These are phyloP conservation scores for Parapristionchus giblindavisi DNA, from an alignment of 2,888 invertebrate species.

Conservation along the genomic window DNA sequence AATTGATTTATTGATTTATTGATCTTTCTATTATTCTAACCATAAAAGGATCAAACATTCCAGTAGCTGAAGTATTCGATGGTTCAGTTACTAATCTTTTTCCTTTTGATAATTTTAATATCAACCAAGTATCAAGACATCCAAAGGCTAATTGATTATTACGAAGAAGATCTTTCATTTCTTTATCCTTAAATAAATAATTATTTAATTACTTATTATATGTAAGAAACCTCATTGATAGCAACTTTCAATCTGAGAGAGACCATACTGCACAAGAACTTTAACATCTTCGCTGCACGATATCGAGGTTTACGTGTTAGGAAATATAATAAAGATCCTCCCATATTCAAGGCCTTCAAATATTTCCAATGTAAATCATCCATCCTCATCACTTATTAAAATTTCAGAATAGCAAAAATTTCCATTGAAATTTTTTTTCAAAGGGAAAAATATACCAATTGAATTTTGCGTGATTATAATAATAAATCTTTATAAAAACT, in stretches of 20 bases:
- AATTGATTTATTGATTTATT: constrained; percentile 34
- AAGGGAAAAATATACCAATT: no score
- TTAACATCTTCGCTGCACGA: constrained; percentile 83
- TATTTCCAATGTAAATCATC: neutral
- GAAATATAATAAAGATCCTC: constrained; percentile 79
- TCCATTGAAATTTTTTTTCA: no score
- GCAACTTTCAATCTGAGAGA: constrained; percentile 60
- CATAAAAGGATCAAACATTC: constrained; percentile 90
- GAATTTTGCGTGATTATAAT: no score
- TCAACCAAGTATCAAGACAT: constrained; percentile 90
- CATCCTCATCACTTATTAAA: neutral
- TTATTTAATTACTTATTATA: no score
- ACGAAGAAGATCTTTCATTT: constrained; percentile 76
- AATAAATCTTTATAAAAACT: no score
- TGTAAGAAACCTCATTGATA: constrained; percentile 43
- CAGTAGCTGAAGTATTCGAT: constrained; percentile 90
- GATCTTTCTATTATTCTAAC: constrained; percentile 61
- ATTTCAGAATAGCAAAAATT: neutral
- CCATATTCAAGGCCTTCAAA: constrained; percentile 70
- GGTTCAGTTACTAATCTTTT: constrained; percentile 81
- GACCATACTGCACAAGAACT: constrained; percentile 65
- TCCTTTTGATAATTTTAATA: constrained; percentile 77
- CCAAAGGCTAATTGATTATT: constrained; percentile 79
- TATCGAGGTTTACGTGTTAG: constrained; percentile 84
- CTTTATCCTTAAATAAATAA: constrained; percentile 63